phyloP scores from a whole-genome alignment of 2,888 invertebrate species.

The Melinopterus prodromus region DNA sequence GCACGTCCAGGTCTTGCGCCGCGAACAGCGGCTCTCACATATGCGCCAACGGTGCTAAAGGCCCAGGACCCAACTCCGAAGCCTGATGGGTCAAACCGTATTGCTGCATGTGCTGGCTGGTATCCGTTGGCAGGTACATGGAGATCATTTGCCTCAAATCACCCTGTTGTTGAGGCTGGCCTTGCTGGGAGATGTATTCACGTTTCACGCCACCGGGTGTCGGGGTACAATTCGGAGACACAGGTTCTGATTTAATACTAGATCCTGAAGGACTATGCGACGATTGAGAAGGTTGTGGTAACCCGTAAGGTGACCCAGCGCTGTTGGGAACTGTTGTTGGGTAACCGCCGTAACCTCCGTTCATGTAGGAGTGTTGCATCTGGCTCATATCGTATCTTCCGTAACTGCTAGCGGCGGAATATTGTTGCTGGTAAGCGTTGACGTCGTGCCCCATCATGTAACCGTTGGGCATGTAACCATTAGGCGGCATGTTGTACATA shows the following conservation, averaged over 20 bases:
- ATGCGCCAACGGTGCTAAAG: constrained; percentile 68
- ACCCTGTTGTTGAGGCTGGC: constrained; percentile 60
- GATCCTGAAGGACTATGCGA: constrained; percentile 88
- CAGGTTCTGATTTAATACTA: constrained; percentile 89
- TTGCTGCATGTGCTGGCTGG: constrained; percentile 71
- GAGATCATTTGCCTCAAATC: constrained; percentile 78
- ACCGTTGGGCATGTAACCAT: constrained; percentile 97
- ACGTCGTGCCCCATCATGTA: constrained; percentile 93
- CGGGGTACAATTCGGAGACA: constrained; percentile 77
- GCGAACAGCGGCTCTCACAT: constrained; percentile 69
- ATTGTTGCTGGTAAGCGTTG: constrained; percentile 82
- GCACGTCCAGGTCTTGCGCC: constrained; percentile 59
- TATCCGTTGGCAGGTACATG: constrained; percentile 77
- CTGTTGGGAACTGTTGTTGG: constrained; percentile 70
- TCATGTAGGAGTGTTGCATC: constrained; percentile 85
- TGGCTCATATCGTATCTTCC: constrained; percentile 90
- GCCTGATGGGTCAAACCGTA: constrained; percentile 66
- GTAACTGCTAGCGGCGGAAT: constrained; percentile 74
- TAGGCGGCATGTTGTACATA: constrained; percentile 88
- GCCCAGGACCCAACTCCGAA: constrained; percentile 70
- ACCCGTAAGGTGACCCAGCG: constrained; percentile 76
- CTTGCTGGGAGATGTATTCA: constrained; percentile 67
- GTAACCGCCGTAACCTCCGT: constrained; percentile 78
- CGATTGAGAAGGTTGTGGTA: constrained; percentile 71
- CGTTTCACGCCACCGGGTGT: constrained; percentile 70